Base-by-base conservation (phyloP, 1,140 invertebrate species). In the Antheraea pernyi region DNA sequence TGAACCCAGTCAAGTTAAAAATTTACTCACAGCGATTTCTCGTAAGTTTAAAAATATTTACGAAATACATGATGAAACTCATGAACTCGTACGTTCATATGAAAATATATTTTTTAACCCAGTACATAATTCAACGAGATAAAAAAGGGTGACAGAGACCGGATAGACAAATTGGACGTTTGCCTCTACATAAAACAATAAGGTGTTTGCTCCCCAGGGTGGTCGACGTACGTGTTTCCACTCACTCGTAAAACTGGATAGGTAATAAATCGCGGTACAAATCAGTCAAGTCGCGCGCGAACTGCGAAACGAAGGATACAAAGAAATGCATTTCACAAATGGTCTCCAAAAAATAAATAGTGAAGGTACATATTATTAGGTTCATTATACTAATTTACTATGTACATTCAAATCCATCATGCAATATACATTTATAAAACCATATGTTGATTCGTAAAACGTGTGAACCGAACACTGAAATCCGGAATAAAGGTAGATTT, bases 171-270 rank as follows among this genome's bases (percentile, higher is more conserved):
- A 79, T 83, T 79, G 79, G 71, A 65, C 71, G 63, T 70, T 67
- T 79, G 71, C 69, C 64, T 68, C 65, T 67, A 75, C 74, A 76
- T 77, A 76, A 80, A 78, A 79, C 77, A 83, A 80, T 83, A 76
- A 81, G 70, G 75, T 75, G 74, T 73, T 71, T 70, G 46, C 18
- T 60, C 72, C 59, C 61, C n/a, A 60, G 46, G 62, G 63, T 37
- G 46, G 46, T 53, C 46, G 46, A 53, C 5, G 59, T 65, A 19
- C 70, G 65, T 72, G 67, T 72, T 68, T 68, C 53, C 71, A 61
- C 19, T 61, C 59, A 18, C 16, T 66, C 42, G 48, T 36, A 53
- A 64, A 70, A n/a, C 60, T 70, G 65, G 68, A 65, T 65, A 65
- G 68, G 69, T 61, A 68, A 63, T 69, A 67, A 74, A 74, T 74